Evolutionary conservation across 2,113 vertebrate genomes (phyloP), one percentile per base, ranked within the genome.

Genomic region (Tylochromis polylepis): DNA sequence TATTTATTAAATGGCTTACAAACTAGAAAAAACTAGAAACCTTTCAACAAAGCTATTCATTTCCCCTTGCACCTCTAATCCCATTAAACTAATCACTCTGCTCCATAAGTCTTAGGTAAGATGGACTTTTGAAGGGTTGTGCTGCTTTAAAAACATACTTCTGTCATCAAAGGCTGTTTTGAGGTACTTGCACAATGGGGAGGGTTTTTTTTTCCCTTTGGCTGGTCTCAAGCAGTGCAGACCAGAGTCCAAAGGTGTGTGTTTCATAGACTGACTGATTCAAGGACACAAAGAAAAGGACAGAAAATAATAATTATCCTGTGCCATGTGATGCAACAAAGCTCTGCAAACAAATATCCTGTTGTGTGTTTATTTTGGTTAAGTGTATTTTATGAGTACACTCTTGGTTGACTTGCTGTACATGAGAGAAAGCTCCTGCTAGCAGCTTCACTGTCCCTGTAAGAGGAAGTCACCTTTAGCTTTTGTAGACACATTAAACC

Each of bases 131-230:
- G 79, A 22, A 75, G 82, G 62, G 75, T 60, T 81, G 86, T 84
- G 58, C 43, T 8, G 15, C 27, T 41, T 85, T 62, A 24, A 72
- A 86, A 89, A 75, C 79, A 67, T 67, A 56, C 41, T 5, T 72
- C 16, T 29, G 53, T 31, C 91, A 88, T 93, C 93, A 93, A 93
- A 93, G 93, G 79, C 43, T 90, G 88, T 89, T 92, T 86, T 89
- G 91, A 93, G 91, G 84, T 56, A 29, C 62, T 87, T 91, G 83
- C 89, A 92, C 92, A 94, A 93, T 90, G 87, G 88, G 49, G 75
- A 90, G 85, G 91, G 87, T 90, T 93, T 94, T 95, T 75, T 55
- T 22, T 90, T 91, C 93, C 93, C n/a, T 46, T 94, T 90, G 87
- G 90, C 90, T 92, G 90, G 87, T 90, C 55, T 91, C 91, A 85